Conservation (phyloP, 1,140 invertebrate genomes). For the Drosophila arizonae region DNA sequence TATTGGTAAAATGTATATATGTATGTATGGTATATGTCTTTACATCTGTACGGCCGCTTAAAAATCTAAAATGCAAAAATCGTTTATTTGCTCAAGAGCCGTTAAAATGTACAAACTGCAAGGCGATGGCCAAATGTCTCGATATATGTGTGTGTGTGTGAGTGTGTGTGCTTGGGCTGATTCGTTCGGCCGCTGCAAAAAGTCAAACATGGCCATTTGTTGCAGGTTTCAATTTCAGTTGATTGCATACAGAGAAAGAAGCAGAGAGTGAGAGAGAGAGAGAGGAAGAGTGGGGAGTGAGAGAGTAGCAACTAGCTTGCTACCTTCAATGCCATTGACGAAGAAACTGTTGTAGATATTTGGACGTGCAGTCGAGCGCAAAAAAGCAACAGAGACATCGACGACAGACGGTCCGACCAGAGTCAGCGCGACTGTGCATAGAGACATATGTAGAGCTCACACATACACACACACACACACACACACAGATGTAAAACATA, state of each 20-base stretch:
- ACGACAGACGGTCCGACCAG: constrained; percentile 36
- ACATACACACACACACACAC: constrained; percentile 15
- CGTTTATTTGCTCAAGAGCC: constrained; percentile 77
- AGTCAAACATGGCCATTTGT: constrained; percentile 75
- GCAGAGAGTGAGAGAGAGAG: background rate
- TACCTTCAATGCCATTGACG: constrained; percentile 59
- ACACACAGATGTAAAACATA: constrained; percentile 44
- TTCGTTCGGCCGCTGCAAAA: constrained; percentile 63
- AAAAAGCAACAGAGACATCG: constrained; percentile 59
- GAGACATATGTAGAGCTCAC: constrained; percentile 60
- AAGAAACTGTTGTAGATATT: constrained; percentile 77
- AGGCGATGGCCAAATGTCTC: constrained; percentile 2
- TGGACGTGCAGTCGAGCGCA: constrained; percentile 74
- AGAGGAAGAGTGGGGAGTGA: background rate
- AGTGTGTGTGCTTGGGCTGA: constrained; percentile 1
- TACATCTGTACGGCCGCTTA: constrained; percentile 34
- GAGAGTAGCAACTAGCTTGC: constrained; percentile 23
- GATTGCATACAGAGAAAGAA: constrained; percentile 55
- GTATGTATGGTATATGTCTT: constrained; percentile 31
- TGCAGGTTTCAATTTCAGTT: constrained; percentile 78
- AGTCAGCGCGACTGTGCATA: constrained; percentile 27
- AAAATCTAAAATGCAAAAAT: constrained; percentile 78
- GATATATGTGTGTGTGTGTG: constrained; percentile 25
- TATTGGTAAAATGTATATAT: constrained; percentile 26
- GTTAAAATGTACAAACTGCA: constrained; percentile 69